A percentile compares a stretch with the other conserved stretches of the same genome.
Evolutionary conservation across 2,797 vertebrate genomes (phyloP).

Genomic region (Neolamprologus multifasciatus): DNA sequence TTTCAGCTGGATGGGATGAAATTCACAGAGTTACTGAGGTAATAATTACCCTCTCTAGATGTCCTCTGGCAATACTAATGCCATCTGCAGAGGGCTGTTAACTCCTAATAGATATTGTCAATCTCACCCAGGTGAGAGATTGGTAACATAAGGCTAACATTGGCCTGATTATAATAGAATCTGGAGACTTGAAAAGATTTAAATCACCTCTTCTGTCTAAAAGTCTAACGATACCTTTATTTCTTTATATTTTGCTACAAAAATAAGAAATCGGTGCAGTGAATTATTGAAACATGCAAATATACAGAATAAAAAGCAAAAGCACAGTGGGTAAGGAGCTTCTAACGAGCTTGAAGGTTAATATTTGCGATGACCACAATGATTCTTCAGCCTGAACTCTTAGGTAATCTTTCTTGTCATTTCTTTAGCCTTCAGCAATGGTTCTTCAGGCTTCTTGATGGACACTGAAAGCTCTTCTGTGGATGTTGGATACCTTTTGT

Average conservation of each 20-base stretch:
- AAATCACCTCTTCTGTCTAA: neutral
- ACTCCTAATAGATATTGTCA: constrained; percentile 47
- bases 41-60: constrained; percentile 52
- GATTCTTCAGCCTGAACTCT: neutral
- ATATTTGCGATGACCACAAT: neutral
- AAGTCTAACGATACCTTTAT: neutral
- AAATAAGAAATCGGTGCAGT: neutral
- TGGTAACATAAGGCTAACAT: constrained; percentile 24
- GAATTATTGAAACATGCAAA: neutral
- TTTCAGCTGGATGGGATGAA: constrained; percentile 27
- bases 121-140: constrained; percentile 44
- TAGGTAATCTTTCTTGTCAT: neutral
- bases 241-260: neutral
- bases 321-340: neutral
- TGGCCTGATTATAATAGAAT: constrained; percentile 12
- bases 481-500: neutral
- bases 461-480: neutral
- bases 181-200: neutral
- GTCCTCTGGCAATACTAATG: constrained; percentile 49
- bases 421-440: neutral
- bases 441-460: neutral
- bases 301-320: neutral
- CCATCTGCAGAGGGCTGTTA: constrained; percentile 48
- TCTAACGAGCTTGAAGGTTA: fast-evolving
- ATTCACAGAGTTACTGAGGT: constrained; percentile 31